These are phyloP conservation scores for Neodiprion virginianus DNA, from an alignment of 1,140 invertebrate species.

Conservation along the genomic window DNA sequence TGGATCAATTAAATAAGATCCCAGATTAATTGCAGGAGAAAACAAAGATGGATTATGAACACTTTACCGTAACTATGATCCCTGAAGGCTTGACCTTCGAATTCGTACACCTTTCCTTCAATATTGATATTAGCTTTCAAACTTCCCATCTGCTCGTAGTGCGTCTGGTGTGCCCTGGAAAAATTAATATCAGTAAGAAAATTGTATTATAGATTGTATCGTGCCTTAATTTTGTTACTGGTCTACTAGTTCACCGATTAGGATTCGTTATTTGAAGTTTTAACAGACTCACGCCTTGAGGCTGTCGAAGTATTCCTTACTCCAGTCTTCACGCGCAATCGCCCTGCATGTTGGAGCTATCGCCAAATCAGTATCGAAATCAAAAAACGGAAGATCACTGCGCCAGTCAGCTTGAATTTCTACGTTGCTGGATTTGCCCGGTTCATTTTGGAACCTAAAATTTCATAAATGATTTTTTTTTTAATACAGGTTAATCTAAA, in stretches of 20 bases:
- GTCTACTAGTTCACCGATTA: background rate
- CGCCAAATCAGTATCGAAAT: slow-evolving; percentile 73
- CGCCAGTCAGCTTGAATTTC: slow-evolving; percentile 63
- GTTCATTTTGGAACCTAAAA: slow-evolving; percentile 56
- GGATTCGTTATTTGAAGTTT: background rate
- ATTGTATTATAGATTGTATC: slow-evolving; percentile 9
- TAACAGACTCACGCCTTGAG: slow-evolving; percentile 64
- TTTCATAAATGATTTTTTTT: background rate
- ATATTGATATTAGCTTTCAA: slow-evolving; percentile 64
- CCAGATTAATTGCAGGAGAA: background rate
- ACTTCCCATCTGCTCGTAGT: slow-evolving; percentile 77
- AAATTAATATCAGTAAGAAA: slow-evolving; percentile 26
- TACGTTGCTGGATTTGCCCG: slow-evolving; percentile 57
- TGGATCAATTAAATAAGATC: background rate
- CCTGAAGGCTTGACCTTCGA: slow-evolving; percentile 65
- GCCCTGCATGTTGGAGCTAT: slow-evolving; percentile 66
- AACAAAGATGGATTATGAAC: slow-evolving; percentile 17
- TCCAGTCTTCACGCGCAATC: slow-evolving; percentile 73
- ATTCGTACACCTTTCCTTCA: slow-evolving; percentile 56
- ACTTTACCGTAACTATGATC: slow-evolving; percentile 75
- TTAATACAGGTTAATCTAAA: background rate
- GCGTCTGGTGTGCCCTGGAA: slow-evolving; percentile 72
- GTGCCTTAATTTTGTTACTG: background rate
- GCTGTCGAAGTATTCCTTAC: slow-evolving; percentile 67
- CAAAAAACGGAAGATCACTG: slow-evolving; percentile 64